Conservation (phyloP, 1,140 invertebrate species). For the Drosophila saltans region DNA sequence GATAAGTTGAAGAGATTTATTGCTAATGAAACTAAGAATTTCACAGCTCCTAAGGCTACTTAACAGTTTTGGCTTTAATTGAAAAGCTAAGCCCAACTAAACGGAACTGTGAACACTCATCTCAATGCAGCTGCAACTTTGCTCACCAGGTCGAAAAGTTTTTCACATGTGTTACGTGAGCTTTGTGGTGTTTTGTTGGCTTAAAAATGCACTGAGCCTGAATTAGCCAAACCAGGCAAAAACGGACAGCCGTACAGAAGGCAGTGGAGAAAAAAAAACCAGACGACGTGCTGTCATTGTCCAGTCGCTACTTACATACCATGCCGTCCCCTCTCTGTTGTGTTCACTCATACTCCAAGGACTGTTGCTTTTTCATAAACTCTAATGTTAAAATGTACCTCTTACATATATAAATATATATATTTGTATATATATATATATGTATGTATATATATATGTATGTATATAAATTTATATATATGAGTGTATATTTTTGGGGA, state of each 20-base stretch:
- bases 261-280: neutral
- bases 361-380: conserved; percentile 77
- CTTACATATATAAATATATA: neutral
- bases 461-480: conserved; percentile 32
- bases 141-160: conserved; percentile 37
- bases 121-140: conserved; percentile 24
- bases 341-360: conserved; percentile 14
- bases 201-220: conserved; percentile 41
- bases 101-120: neutral
- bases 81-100: conserved; percentile 15
- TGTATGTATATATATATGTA: conserved; percentile 18
- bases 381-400: conserved; percentile 58
- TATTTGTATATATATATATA: conserved; percentile 32
- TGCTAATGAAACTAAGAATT: conserved; percentile 18
- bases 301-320: neutral
- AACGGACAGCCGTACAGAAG: conserved; percentile 29
- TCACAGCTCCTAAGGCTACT: conserved; percentile 38
- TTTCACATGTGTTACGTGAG: conserved; percentile 40
- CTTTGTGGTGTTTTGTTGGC: conserved; percentile 46
- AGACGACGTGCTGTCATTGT: conserved; percentile 16
- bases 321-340: conserved; percentile 2
- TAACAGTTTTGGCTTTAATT: conserved; percentile 45
- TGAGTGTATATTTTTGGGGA: conserved; percentile 36
- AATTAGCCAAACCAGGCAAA: conserved; percentile 40
- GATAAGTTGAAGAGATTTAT: neutral